Conservation (phyloP, 2,888 invertebrate species). For the Drosophila vallismaia region DNA sequence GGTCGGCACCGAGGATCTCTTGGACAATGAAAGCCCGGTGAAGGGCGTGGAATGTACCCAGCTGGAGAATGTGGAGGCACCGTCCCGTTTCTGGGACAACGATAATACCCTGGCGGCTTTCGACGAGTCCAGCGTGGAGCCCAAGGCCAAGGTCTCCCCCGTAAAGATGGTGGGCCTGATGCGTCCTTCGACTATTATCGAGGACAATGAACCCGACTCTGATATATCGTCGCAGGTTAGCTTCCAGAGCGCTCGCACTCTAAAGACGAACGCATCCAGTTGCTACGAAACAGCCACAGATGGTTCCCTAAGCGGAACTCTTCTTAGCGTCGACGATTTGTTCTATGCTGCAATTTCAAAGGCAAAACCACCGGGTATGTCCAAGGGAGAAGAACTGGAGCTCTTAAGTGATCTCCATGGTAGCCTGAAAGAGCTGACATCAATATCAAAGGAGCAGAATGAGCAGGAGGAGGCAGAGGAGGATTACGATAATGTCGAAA, state of each 20-base stretch:
- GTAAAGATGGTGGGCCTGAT: constrained; percentile 82
- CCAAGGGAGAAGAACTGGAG: constrained; percentile 48
- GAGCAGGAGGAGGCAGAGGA: background rate
- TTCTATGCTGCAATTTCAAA: constrained; percentile 63
- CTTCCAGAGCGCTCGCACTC: constrained; percentile 69
- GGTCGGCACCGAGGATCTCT: constrained; percentile 47
- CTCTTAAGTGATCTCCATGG: constrained; percentile 54
- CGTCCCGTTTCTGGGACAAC: constrained; percentile 82
- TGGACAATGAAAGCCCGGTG: constrained; percentile 67
- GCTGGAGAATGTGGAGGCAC: constrained; percentile 82
- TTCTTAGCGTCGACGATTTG: constrained; percentile 48
- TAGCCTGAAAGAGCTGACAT: constrained; percentile 66
- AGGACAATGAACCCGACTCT: constrained; percentile 68
- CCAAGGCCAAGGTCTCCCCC: constrained; percentile 74
- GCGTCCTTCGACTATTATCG: constrained; percentile 83
- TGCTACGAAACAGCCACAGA: constrained; percentile 81
- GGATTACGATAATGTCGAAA: constrained; percentile 38
- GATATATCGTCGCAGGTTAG: constrained; percentile 66
- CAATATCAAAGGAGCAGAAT: constrained; percentile 1
- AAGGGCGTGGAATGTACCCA: constrained; percentile 76
- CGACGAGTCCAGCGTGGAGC: constrained; percentile 43
- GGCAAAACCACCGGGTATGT: constrained; percentile 47
- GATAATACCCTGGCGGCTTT: constrained; percentile 52
- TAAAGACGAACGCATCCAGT: constrained; percentile 64
- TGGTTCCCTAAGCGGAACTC: constrained; percentile 53